phyloP scores from a whole-genome alignment of 1,140 invertebrate genomes.

The Dryas iulia region DNA sequence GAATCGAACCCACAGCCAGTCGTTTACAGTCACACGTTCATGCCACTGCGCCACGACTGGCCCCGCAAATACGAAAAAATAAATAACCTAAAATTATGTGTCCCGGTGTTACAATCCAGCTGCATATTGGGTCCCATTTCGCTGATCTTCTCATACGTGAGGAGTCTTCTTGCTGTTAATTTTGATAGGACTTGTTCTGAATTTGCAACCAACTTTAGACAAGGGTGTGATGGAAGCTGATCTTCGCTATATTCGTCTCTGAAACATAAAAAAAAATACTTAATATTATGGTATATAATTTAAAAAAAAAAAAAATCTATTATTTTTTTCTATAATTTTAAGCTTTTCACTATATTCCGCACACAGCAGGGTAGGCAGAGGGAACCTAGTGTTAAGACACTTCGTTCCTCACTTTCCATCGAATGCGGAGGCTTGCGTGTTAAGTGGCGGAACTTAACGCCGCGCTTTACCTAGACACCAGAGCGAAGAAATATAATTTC shows the following conservation, averaged over 20 bases:
- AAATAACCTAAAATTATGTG: constrained; percentile 59
- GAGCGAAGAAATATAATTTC: not conserved
- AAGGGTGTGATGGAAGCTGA: constrained; percentile 89
- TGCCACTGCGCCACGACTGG: too few species aligned
- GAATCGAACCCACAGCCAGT: too few species aligned
- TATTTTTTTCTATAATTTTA: too few species aligned
- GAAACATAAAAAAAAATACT: not conserved
- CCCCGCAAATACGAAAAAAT: too few species aligned
- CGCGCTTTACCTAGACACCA: not conserved
- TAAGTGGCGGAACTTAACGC: not conserved
- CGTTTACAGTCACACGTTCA: too few species aligned
- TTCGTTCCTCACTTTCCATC: not conserved
- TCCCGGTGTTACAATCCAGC: constrained; percentile 39
- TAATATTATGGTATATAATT: too few species aligned
- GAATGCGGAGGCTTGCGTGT: too few species aligned
- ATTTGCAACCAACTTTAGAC: constrained; percentile 89
- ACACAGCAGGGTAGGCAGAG: too few species aligned
- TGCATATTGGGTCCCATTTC: constrained; percentile 70
- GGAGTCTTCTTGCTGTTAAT: constrained; percentile 88
- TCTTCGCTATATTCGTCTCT: constrained; percentile 88
- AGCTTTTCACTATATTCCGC: too few species aligned
- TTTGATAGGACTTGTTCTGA: constrained; percentile 92
- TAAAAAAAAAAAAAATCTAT: too few species aligned
- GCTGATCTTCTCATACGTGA: constrained; percentile 92
- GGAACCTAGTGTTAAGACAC: not conserved